Evolutionary conservation across 2,797 vertebrate genomes (phyloP), one percentile per base, ranked within the genome.

Genomic region (Myotis findleyi): DNA sequence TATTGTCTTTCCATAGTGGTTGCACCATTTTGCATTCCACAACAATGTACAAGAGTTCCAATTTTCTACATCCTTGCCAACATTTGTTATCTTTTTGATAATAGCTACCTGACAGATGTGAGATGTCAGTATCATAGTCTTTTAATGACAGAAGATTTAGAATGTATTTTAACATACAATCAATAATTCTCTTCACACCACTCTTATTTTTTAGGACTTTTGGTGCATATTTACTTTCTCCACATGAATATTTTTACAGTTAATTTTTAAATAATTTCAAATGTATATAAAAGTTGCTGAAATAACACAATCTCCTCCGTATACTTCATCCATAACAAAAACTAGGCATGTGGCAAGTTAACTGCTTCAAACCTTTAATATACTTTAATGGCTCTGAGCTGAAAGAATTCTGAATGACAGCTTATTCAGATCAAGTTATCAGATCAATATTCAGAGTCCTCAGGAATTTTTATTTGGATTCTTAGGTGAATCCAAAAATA

Each of bases 191-290:
- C 10, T 53, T 55, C 41, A 80, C 30, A 10, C 6, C 66, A 49
- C 0, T 82, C 6, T 82, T 76, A 75, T 36, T 72, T 87, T 86
- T 69, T 38, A 82, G 68, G 30, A 90, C 75, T 38, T 77, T 59
- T 38, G 16, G 38, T 27, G 30, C 55, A 83, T 90, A 73, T 59
- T 92, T 72, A 83, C 20, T 89, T 81, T 89, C 64, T 57, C 33
- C 51, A 25, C 6, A 76, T 38, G 11, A 53, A 47, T 66, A 91
- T 47, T 72, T 93, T 91, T 59, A 55, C 30, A 38, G 41, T 68
- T 83, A 53, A 79, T 59, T 68, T 89, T 95, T 30, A 75, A 87
- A 91, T 75, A 77, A 57, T 59, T 93, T 82, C 20, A 87, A 77
- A 21, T 90, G 79, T 57, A 51, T 36, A 41, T n/a, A 47, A 90